Base-by-base conservation (phyloP, 2,113 vertebrate genomes). In the Leucopsar rothschildi region DNA sequence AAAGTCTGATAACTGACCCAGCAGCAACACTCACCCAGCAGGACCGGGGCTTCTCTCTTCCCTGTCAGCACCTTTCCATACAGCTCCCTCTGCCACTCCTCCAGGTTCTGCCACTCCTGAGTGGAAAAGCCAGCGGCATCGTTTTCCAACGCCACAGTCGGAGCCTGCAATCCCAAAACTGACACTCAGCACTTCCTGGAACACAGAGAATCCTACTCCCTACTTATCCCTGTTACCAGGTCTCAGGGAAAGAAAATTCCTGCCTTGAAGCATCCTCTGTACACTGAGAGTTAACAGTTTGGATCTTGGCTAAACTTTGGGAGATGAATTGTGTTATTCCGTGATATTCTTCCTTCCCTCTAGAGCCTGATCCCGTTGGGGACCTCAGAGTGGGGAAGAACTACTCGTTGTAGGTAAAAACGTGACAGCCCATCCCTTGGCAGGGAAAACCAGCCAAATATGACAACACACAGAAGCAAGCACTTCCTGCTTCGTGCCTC, bases 21-120 rank as follows among this genome's bases (percentile, higher is more conserved):
- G 6, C 7, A 14, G 55, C 1, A 27, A 11, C 42, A 44, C 86
- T 95, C 86, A 98, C 98, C 97, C 85, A 95, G 96, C 9, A 94
- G 93, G 47, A 96, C 88, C 44, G 97, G 73, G 0, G 96, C 75
- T 37, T 97, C 96, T 1, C 66, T 95, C 69, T 87, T 97, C 84
- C 95, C 97, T 25, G 96, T 52, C 97, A 95, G 94, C 87, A 97
- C n/a, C 3, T 93, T 96, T 68, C 76, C 94, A 82, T 91, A 96
- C 21, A 93, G 95, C 57, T 98, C 97, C 82, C 72, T 96, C 95
- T 97, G 98, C 96, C 95, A 95, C 21, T 93, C 94, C 37, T 97
- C 97, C 93, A 95, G 83, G 11, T 91, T 92, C n/a, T 88, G 95
- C 96, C 96, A 93, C 63, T 97, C 96, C 29, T 55, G 96, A 55